Evolutionary conservation across 1,140 invertebrate genomes (phyloP).

Genomic region (Monochamus saltuarius): DNA sequence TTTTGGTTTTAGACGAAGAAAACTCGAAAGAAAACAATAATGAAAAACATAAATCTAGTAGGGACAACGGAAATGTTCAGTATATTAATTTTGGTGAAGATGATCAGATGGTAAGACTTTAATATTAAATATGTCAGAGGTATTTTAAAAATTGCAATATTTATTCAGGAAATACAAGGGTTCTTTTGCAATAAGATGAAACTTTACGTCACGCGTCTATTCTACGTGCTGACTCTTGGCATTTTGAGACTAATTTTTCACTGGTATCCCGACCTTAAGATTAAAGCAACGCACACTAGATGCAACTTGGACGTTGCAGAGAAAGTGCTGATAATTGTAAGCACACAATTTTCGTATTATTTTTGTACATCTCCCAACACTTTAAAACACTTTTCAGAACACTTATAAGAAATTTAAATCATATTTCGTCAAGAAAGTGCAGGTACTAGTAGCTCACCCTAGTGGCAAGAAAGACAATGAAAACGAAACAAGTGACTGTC

Average conservation of each 20-base stretch:
- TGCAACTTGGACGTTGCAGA: constrained; percentile 73
- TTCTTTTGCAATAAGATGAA: constrained; percentile 58
- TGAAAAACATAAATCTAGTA: neutral
- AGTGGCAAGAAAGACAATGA: constrained; percentile 4
- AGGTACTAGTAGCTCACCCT: constrained; percentile 10
- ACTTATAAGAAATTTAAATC: constrained; percentile 41
- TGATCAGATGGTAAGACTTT: constrained; percentile 62
- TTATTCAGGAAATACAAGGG: constrained; percentile 63
- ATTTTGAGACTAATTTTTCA: constrained; percentile 78
- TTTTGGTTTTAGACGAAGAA: too few species aligned
- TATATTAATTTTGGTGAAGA: constrained; percentile 66
- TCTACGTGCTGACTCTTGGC: constrained; percentile 69
- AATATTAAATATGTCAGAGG: constrained; percentile 1
- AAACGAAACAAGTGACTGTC: neutral
- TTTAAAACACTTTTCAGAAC: constrained; percentile 37
- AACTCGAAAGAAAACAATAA: neutral
- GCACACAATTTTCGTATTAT: constrained; percentile 36
- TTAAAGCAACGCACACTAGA: constrained; percentile 70
- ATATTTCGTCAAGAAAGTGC: constrained; percentile 40
- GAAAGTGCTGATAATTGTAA: constrained; percentile 75
- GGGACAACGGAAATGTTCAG: constrained; percentile 31
- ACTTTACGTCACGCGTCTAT: constrained; percentile 60
- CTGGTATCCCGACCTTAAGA: constrained; percentile 80
- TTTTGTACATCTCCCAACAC: neutral
- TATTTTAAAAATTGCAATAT: neutral